phyloP scores from a whole-genome alignment of 2,888 invertebrate species.

The Patella caerulea region DNA sequence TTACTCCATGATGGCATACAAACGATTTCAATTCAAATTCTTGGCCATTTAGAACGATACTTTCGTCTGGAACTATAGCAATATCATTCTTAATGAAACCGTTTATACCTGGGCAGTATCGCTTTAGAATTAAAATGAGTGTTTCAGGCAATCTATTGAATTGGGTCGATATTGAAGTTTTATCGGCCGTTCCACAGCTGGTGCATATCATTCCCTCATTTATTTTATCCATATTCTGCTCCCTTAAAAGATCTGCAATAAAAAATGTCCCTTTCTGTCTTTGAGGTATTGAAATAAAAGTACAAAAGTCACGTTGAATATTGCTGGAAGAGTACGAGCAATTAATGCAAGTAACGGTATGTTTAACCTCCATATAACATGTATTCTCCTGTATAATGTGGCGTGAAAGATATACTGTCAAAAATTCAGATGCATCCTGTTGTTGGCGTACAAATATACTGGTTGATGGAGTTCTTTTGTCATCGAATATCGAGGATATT shows the following conservation, averaged over 20 bases:
- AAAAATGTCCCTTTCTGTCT: neutral
- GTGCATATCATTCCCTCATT: neutral
- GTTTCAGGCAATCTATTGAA: neutral
- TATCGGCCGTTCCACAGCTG: neutral
- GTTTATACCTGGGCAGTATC: neutral
- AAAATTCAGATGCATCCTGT: slow-evolving; percentile 6
- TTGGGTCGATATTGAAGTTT: neutral
- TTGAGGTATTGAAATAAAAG: neutral
- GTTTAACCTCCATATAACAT: neutral
- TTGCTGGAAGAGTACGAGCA: neutral
- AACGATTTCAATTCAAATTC: neutral
- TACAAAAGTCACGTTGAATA: neutral
- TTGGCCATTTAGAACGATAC: neutral
- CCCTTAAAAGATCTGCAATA: neutral
- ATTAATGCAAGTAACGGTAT: neutral
- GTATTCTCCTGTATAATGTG: neutral
- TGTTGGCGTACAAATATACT: neutral
- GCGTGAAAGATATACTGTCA: neutral
- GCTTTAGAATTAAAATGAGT: neutral
- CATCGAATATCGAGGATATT: neutral
- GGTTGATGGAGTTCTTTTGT: neutral
- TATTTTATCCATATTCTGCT: neutral
- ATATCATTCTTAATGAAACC: neutral
- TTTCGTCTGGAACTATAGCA: neutral
- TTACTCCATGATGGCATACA: neutral